phyloP scores from a whole-genome alignment of 2,113 vertebrate genomes.

The Catharus fuscescens region DNA sequence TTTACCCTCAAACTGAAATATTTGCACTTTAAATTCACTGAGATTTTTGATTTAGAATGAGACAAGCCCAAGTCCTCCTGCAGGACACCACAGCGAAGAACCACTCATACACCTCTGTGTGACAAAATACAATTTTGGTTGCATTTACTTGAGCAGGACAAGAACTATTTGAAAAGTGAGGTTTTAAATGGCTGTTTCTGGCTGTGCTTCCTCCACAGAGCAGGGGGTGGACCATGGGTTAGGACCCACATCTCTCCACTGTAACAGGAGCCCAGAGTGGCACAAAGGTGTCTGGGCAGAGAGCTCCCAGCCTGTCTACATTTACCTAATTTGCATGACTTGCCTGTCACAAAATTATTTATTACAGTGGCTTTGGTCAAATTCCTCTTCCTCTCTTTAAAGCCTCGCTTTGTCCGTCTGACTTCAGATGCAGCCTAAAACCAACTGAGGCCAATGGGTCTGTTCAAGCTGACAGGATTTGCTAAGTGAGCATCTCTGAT shows the following conservation, averaged over 20 bases:
- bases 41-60: not conserved
- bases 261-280: not conserved
- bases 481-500: not conserved
- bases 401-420: not conserved
- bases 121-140: not conserved
- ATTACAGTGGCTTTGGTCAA: not conserved
- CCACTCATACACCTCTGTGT: not conserved
- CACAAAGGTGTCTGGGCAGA: not conserved
- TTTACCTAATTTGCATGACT: not conserved
- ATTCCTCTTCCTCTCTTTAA: not conserved
- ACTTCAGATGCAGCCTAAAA: not conserved
- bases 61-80: not conserved
- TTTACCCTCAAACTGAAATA: not conserved
- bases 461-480: not conserved
- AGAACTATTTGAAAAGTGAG: not conserved
- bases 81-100: rapidly evolving
- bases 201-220: not conserved
- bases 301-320: not conserved
- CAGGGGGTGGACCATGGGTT: not conserved
- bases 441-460: not conserved
- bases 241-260: not conserved
- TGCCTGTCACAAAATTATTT: not conserved
- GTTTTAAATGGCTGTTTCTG: not conserved
- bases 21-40: not conserved
- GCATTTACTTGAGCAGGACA: not conserved